Evolutionary conservation across 2,888 invertebrate genomes (phyloP), one percentile per base, ranked within the genome.

Genomic region (Tridacna gigas): DNA sequence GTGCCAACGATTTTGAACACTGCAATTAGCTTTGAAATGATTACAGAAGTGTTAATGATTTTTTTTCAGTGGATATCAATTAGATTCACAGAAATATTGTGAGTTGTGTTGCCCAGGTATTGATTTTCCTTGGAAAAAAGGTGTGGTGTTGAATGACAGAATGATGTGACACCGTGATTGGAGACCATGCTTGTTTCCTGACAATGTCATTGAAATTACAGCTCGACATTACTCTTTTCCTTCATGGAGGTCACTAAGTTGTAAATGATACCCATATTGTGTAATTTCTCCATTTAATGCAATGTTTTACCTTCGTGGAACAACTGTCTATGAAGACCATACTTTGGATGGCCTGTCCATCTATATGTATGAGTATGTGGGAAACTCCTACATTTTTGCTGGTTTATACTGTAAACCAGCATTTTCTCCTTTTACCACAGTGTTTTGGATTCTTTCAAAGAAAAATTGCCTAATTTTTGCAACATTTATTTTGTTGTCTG

Each of bases 11-110:
- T 67, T 67, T 67, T 18, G 28, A 63, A 37, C 15, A 67, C 13
- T 67, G 67, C 67, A 67, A 67, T 26, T 37, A 67, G 67, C 67
- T 67, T 26, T 67, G 25, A 67, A 67, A 67, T 26, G 13, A 28
- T 67, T 3, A 63, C 13, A 13, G 25, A 56, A 20, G 20, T 56
- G 56, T 11, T 56, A 56, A 56, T 56, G 56, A 56, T 56, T 20
- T 56, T 56, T 56, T n/a, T 20, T 56, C 5, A 3, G 18, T 56
- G 18, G 20, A 20, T 56, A 25, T 63, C 22, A 63, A 63, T 63
- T 63, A 63, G 37, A 25, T 25, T 63, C 63, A 3, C 3, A 22
- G 63, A 22, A 63, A 25, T n/a, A 25, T 63, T 63, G 63, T 56
- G 13, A 63, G 63, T 13, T 13, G 22, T 22, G 12, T 22, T 63